These are phyloP conservation scores for Selene dorsalis DNA, from an alignment of 2,797 vertebrate genomes.

Conservation along the genomic window DNA sequence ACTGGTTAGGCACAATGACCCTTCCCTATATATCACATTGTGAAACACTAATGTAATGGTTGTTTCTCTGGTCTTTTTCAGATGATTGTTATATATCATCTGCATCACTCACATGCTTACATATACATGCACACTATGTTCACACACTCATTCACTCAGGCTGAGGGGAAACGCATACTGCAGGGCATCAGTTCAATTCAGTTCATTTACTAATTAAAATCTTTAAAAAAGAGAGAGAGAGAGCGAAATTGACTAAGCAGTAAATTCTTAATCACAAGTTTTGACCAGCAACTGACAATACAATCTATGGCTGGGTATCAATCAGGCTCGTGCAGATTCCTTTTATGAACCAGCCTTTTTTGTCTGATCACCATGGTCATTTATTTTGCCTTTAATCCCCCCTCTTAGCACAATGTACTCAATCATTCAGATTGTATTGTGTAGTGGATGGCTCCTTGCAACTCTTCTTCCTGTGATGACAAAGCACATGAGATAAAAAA, in stretches of 20 bases:
- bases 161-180: conserved; percentile 76
- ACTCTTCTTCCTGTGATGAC: conserved; percentile 47
- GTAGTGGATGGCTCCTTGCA: conserved; percentile 34
- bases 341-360: conserved; percentile 70
- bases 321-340: conserved; percentile 73
- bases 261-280: conserved; percentile 90
- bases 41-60: conserved; percentile 78
- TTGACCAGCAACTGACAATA: conserved; percentile 79
- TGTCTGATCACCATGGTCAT: conserved; percentile 65
- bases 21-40: conserved; percentile 69
- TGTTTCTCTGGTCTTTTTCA: conserved; percentile 72
- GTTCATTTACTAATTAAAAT: conserved; percentile 98
- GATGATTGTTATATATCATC: conserved; percentile 78
- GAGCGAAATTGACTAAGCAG: conserved; percentile 88
- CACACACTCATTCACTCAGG: conserved; percentile 71
- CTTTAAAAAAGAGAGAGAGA: conserved; percentile 84
- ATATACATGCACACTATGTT: conserved; percentile 52
- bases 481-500: conserved; percentile 45
- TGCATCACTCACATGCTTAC: conserved; percentile 71
- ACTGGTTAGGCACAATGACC: conserved; percentile 73
- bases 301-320: conserved; percentile 82
- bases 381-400: conserved; percentile 73
- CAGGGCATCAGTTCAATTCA: conserved; percentile 86
- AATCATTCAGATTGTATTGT: conserved; percentile 73
- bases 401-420: conserved; percentile 64